Evolutionary conservation across 2,888 invertebrate species (phyloP).

Genomic region (Conops quadrifasciatus): DNA sequence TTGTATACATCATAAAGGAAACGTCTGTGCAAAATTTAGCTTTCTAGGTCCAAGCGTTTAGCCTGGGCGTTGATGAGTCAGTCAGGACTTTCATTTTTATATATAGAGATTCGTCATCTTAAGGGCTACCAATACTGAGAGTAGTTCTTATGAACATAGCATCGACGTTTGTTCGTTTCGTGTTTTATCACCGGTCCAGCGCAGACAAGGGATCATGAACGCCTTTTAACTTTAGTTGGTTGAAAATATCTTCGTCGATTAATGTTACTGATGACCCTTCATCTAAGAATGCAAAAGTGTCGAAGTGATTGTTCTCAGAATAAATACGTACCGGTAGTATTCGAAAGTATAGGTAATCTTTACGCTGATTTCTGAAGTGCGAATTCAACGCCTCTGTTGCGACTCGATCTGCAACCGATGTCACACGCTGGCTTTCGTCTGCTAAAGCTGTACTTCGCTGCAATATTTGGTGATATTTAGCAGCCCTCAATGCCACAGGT

Average conservation of each 20-base stretch:
- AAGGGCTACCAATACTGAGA: slow-evolving; percentile 12
- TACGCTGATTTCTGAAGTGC: slow-evolving; percentile 12
- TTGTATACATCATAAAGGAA: too few species aligned
- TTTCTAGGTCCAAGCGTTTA: slow-evolving; percentile 16
- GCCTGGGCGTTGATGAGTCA: too few species aligned
- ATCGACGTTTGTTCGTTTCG: slow-evolving; percentile 21
- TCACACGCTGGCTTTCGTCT: neutral
- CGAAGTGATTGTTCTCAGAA: slow-evolving; percentile 16
- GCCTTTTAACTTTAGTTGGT: slow-evolving; percentile 21
- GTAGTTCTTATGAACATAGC: too few species aligned
- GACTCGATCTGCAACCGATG: neutral
- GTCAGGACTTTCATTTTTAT: too few species aligned
- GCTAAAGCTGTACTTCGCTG: slow-evolving; percentile 18
- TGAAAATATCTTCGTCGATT: slow-evolving; percentile 33
- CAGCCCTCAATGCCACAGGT: slow-evolving; percentile 30
- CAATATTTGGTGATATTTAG: slow-evolving; percentile 31
- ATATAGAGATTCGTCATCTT: slow-evolving; percentile 22
- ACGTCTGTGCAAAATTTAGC: too few species aligned
- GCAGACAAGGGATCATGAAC: slow-evolving; percentile 22
- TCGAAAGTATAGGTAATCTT: slow-evolving; percentile 14
- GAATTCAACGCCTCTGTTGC: neutral
- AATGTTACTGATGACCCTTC: slow-evolving; percentile 32
- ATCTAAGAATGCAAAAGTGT: slow-evolving; percentile 32
- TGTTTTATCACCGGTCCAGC: slow-evolving; percentile 33
- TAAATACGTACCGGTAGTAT: slow-evolving; percentile 15